Base-by-base conservation (phyloP, 2,113 vertebrate species). In the Equus przewalskii region DNA sequence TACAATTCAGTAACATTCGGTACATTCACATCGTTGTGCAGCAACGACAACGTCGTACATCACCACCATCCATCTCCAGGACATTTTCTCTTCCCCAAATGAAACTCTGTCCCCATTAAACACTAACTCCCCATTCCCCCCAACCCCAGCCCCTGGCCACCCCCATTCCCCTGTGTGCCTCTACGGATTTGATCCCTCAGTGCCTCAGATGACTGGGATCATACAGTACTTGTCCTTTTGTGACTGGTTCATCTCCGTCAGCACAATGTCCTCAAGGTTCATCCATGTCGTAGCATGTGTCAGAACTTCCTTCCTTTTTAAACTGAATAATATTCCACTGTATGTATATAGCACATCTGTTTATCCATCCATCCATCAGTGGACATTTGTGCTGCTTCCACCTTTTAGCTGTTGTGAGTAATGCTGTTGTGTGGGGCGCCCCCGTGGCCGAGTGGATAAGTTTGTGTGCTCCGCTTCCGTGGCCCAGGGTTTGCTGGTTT, bases 181-280 rank as follows among this genome's bases (percentile, higher is more conserved):
- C 36, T 22, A 0, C 18, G 5, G 67, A 30, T 18, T 22, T 19
- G 30, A 19, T 51, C 24, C 4, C 28, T 72, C 75, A n/a, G 49
- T 2, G 10, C 26, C 36, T 73, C 12, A 6, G 2, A 1, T 4
- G 18, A 7, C 4, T 9, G 10, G 58, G 44, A 3, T 36, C 30
- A 0, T 0, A 0, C n/a, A 46, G 22, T 21, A n/a, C 51, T 36
- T 49, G n/a, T n/a, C 64, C 28, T 51, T 33, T 18, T 8, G 36
- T 9, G 54, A 58, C 56, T n/a, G 30, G 8, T 16, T 79, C n/a
- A 30, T 70, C 67, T 72, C 36, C 3, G 30, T 7, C 0, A 30
- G 5, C 16, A 18, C 4, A 7, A 30, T 15, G 3, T 30, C 82
- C 69, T 83, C 46, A 28, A 33, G 62, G 18, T 13, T 54, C 60